Percentiles rank a stretch among this genome's conserved stretches.
Evolutionary conservation across 2,888 invertebrate species (phyloP).

Genomic region (Monopis laevigella): DNA sequence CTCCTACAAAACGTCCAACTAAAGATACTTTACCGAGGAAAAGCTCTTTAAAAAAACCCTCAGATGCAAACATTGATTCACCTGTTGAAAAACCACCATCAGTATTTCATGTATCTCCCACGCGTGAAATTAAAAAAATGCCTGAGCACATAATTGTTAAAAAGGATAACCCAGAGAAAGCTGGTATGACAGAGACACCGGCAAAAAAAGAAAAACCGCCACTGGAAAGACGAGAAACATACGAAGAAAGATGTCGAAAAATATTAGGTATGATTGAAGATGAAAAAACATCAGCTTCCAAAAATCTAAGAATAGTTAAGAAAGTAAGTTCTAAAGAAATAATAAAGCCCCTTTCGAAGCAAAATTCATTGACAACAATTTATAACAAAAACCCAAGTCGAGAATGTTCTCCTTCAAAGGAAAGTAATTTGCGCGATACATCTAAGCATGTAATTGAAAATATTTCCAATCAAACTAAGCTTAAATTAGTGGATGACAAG

Average conservation of each 20-base stretch:
- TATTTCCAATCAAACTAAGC: slow-evolving; percentile 27
- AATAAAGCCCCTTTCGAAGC: background rate
- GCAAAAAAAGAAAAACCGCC: slow-evolving; percentile 63
- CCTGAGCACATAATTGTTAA: slow-evolving; percentile 32
- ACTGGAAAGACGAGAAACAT: slow-evolving; percentile 73
- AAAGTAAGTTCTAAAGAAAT: background rate
- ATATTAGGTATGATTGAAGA: slow-evolving; percentile 72
- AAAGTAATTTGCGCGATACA: slow-evolving; percentile 24
- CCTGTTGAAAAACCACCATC: slow-evolving; percentile 51
- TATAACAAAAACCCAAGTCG: slow-evolving; percentile 28
- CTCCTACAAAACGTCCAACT: slow-evolving; percentile 43
- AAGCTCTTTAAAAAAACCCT: slow-evolving; percentile 54
- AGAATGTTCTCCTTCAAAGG: slow-evolving; percentile 37
- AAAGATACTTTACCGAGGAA: slow-evolving; percentile 50
- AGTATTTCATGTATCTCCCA: slow-evolving; percentile 46
- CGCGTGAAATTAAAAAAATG: slow-evolving; percentile 31
- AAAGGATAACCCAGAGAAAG: slow-evolving; percentile 33
- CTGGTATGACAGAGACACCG: slow-evolving; percentile 20
- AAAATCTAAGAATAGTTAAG: slow-evolving; percentile 25
- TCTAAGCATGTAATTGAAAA: slow-evolving; percentile 28
- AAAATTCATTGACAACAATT: background rate
- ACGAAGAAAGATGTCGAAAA: slow-evolving; percentile 76
- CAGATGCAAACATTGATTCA: slow-evolving; percentile 30
- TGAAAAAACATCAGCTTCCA: slow-evolving; percentile 22
- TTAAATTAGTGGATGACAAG: no score